Evolutionary conservation across 2,113 vertebrate species (phyloP).

Genomic region (Ptyas mucosa): DNA sequence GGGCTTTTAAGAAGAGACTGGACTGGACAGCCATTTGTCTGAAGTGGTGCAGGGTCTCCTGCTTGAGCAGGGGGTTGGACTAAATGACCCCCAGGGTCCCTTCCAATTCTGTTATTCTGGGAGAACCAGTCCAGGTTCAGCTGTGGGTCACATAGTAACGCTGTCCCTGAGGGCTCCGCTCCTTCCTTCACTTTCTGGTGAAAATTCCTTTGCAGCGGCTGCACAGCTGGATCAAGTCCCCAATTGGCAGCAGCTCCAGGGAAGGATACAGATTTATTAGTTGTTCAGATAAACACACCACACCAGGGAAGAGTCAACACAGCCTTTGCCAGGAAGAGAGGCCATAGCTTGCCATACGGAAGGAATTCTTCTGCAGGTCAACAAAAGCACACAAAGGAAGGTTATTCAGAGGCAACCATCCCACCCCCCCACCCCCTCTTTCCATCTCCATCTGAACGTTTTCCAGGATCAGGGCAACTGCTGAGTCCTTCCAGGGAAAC

Average conservation of each 20-base stretch:
- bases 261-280: constrained; percentile 18
- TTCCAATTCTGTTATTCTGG: not conserved
- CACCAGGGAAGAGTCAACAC: not conserved
- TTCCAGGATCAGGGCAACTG: not conserved
- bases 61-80: not conserved
- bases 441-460: not conserved
- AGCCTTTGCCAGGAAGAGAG: not conserved
- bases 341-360: not conserved
- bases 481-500: not conserved
- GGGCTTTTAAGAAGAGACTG: no score
- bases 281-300: constrained; percentile 19
- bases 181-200: not conserved
- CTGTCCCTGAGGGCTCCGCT: not conserved
- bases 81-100: not conserved
- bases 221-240: not conserved
- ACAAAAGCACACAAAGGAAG: not conserved
- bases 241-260: not conserved
- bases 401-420: not conserved
- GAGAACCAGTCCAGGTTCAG: not conserved
- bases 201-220: not conserved
- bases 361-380: not conserved
- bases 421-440: no score
- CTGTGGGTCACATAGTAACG: not conserved
- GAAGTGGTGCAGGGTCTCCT: not conserved
- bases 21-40: not conserved